These are phyloP conservation scores for Auanema sp. DNA, from an alignment of 2,888 invertebrate species.

Conservation along the genomic window DNA sequence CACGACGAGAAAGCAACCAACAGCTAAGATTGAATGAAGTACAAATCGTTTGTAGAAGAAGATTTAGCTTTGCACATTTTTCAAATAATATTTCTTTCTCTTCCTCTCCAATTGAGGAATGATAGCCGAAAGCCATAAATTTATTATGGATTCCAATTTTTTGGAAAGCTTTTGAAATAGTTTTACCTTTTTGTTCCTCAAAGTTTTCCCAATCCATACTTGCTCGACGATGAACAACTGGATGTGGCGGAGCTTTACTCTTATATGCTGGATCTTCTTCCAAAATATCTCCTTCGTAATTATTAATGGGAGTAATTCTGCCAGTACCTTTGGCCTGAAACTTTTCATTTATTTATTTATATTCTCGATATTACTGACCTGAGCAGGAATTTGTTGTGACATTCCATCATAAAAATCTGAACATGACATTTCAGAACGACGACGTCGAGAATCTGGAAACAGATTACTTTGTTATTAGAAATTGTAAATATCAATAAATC, in stretches of 20 bases:
- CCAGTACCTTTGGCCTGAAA: constrained; percentile 25
- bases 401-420: constrained; percentile 55
- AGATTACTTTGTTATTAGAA: too few relatives aligned
- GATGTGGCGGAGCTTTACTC: constrained; percentile 57
- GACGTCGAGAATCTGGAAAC: constrained; percentile 17
- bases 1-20: background rate
- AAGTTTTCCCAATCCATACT: constrained; percentile 63
- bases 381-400: constrained; percentile 39
- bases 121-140: background rate
- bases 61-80: background rate
- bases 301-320: constrained; percentile 34
- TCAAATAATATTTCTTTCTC: background rate
- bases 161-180: background rate
- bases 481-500: too few relatives aligned
- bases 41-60: background rate
- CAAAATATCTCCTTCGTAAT: constrained; percentile 52
- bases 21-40: background rate
- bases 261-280: constrained; percentile 55
- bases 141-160: background rate
- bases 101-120: background rate
- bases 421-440: constrained; percentile 43
- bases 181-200: constrained; percentile 46
- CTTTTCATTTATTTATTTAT: background rate
- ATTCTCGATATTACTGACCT: constrained; percentile 10
- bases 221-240: constrained; percentile 58